These are phyloP conservation scores for Premnoplex brunnescens DNA, from an alignment of 2,797 vertebrate genomes.

Conservation along the genomic window DNA sequence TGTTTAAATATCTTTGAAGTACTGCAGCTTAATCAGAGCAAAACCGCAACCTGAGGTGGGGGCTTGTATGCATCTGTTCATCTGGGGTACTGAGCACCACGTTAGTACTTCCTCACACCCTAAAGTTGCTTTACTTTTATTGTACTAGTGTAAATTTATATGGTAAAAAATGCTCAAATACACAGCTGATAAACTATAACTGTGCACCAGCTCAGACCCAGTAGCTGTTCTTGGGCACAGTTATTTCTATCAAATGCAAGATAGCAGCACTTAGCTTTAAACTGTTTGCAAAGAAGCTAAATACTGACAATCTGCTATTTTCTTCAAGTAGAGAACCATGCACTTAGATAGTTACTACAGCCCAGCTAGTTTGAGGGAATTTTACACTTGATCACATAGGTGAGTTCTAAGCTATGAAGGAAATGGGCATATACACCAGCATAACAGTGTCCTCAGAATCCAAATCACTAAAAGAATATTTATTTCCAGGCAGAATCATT, in stretches of 20 bases:
- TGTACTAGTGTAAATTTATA: background rate
- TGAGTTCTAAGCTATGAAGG: background rate
- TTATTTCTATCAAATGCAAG: background rate
- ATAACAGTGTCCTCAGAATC: background rate
- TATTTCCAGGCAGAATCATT: background rate
- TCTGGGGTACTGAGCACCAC: background rate
- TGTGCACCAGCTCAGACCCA: background rate
- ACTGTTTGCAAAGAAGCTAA: background rate
- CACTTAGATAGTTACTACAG: background rate
- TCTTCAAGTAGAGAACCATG: background rate
- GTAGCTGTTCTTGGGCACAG: background rate
- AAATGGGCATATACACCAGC: background rate
- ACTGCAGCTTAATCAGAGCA: background rate
- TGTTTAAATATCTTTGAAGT: background rate
- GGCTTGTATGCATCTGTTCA: background rate
- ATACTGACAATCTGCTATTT: background rate
- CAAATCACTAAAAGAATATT: background rate
- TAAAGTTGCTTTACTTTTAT: background rate
- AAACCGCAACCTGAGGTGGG: background rate
- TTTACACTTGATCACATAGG: background rate
- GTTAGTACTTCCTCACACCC: background rate
- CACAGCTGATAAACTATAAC: background rate
- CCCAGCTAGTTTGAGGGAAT: background rate
- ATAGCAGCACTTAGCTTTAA: background rate
- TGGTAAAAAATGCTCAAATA: background rate